Evolutionary conservation across 2,888 invertebrate species (phyloP), one percentile per base, ranked within the genome.

Genomic region (Spicauda simplicius): DNA sequence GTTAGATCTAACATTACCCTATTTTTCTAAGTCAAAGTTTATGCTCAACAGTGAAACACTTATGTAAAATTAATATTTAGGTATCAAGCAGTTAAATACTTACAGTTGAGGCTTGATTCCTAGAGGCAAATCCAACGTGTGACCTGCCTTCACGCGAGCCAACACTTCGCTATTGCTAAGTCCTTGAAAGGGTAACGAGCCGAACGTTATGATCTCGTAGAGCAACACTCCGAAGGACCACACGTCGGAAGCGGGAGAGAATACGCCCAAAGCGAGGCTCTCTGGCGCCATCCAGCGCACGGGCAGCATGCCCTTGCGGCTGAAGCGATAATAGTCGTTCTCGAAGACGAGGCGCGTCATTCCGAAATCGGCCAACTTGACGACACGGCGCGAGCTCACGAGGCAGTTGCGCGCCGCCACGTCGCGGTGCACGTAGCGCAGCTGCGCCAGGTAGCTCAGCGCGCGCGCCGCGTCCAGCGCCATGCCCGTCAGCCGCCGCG

Each of bases 251-350:
- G 96, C 95, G 19, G 97, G 95, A 0, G 97, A 97, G 85, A 98
- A 98, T 64, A 97, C 94, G 12, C 98, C 98, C 25, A 96, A 93
- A 3, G 95, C 95, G 16, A 98, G 90, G 74, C 97, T 96, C 88
- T 98, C 98, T 0, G 98, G 98, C 0, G 98, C 96, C 98, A 98
- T 98, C 98, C 98, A 98, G 70, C 98, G 94, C 10, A 98, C 97
- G 0, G 98, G 98, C 73, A 98, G 88, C 96, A 97, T 96, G 81
- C 97, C 97, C 90, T 97, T 97, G 71, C 97, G 95, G 80, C 96
- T 97, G 83, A 98, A 98, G 73, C 96, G 95, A 88, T 98, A 98
- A 85, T 98, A 98, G 84, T 98, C 98, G 73, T 96, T 96, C 77
- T 98, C 97, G 83, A 96, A 97, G 84, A 97, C 97, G 0, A 97